Percentiles rank a stretch among this genome's conserved stretches.
Evolutionary conservation across 2,888 invertebrate species (phyloP).

Genomic region (Adelphocoris suturalis): DNA sequence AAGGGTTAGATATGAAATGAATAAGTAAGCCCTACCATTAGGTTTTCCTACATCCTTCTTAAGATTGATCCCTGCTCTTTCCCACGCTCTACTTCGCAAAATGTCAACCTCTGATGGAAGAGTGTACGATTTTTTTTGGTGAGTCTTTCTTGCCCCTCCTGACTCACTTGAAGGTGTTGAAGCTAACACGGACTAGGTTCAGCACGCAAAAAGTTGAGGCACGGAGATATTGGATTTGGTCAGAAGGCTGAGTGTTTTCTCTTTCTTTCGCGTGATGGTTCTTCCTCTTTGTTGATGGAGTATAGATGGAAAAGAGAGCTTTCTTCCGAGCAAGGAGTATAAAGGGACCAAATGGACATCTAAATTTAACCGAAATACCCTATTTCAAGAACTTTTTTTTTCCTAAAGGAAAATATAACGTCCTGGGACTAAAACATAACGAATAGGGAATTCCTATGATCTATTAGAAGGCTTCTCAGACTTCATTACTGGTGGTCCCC

Average conservation of each 20-base stretch:
- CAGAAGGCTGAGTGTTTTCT: not conserved
- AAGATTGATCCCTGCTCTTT: not conserved
- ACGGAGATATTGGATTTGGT: conserved; percentile 61
- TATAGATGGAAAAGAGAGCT: not conserved
- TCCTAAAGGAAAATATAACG: no score
- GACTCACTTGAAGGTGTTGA: not conserved
- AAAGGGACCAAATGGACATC: no score
- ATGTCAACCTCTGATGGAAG: not conserved
- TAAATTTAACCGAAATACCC: no score
- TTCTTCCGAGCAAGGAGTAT: no score
- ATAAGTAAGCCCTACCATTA: conserved; percentile 12
- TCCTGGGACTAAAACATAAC: no score
- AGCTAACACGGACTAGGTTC: not conserved
- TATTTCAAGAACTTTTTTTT: no score
- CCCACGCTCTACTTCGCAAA: not conserved
- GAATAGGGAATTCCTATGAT: no score
- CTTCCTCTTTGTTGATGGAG: not conserved
- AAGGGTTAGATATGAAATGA: conserved; percentile 1
- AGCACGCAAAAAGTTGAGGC: conserved; percentile 14
- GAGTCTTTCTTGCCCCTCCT: not conserved
- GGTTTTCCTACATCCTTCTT: not conserved
- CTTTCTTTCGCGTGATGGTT: not conserved
- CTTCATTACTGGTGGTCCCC: no score
- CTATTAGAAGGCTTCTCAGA: no score
- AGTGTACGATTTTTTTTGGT: not conserved